Evolutionary conservation across 1,140 invertebrate species (phyloP), one percentile per base, ranked within the genome.

Genomic region (Bicyclus anynana): DNA sequence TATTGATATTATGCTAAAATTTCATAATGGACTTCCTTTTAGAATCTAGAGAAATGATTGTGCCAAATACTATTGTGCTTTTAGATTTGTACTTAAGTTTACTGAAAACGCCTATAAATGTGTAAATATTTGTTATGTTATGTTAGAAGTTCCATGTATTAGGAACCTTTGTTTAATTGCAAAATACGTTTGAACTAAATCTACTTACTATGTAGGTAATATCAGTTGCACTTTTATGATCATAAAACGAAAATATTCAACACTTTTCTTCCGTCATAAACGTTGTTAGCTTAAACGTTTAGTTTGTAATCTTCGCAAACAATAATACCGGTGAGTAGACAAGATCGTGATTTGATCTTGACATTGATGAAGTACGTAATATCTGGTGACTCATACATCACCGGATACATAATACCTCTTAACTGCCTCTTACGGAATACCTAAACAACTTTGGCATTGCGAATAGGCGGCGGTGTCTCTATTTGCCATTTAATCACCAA

Each of bases 361-460:
- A 74, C 75, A 76, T 80, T 80, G 74, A 68, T 64, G 61, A 51
- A 55, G 47, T 27, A 62, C 54, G 65, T 59, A 58, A 59, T 59
- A 59, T 57, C 29, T 53, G 18, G 52, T 77, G 74, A 80, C 37
- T 77, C 74, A 77, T 63, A 53, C 51, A 72, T 62, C 60, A 50
- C 56, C 58, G 58, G 66, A 70, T 68, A 72, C 61, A 55, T 69
- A 66, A 54, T 67, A 59, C 60, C 59, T 72, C 42, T 72, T 47
- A 54, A 56, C 59, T 33, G 53, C 53, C 53, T 69, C 58, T 62
- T 21, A 33, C 53, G 35, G 58, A 65, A 65, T 58, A 63, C 38
- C 54, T 54, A 53, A 62, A 58, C 29, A 47, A 38, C 21, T 27
- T 26, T 57, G 26, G 23, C n/a, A 37, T 51, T 46, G 48, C 38